Evolutionary conservation across 2,888 invertebrate genomes (phyloP), one percentile per base, ranked within the genome.

Genomic region (Philopedon plagiatum): DNA sequence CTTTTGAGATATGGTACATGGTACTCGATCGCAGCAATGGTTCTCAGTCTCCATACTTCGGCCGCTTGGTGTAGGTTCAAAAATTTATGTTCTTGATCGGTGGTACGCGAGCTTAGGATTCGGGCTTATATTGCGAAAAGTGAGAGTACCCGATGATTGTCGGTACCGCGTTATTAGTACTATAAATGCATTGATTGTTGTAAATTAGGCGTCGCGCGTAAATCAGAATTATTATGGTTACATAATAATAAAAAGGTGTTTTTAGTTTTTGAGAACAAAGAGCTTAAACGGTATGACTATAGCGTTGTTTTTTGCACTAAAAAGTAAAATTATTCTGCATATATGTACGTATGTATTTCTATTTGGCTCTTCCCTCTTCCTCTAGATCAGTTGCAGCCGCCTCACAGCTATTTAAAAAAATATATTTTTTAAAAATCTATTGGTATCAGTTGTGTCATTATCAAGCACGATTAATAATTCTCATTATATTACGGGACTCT

Each of bases 1-100:
- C 15, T 58, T 41, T 34, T 8, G 13, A 58, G 58, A 58, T 58
- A 39, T 56, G 64, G 63, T 51, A 63, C 63, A 37, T 63, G 63
- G 54, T 54, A 64, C 64, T 51, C 23, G 51, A 18, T 49, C 32
- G 18, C 21, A 3, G 37, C 63, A 54, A 58, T 63, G 70, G 26
- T 60, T 26, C 44, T 62, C 63, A 70, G 71, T 64, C 71, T 64
- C 71, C 19, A 51, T 57, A 63, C 58, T 54, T 41, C 63, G 15
- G 70, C 23, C 71, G 44, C 26, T 15, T 51, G 15, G 64, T 44
- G 46, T 21, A 44, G 57, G 44, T 46, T 61, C 32, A 44, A 41
- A 41, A 39, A 23, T 26, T 41, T 19, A 57, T 34, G 56, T 18
- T 29, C 57, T 15, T 26, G 3, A 13, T 11, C 29, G 51, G 15